A percentile compares a stretch with the other conserved stretches of the same genome.
Evolutionary conservation across 2,888 invertebrate genomes (phyloP).

Genomic region (Helleia helle): DNA sequence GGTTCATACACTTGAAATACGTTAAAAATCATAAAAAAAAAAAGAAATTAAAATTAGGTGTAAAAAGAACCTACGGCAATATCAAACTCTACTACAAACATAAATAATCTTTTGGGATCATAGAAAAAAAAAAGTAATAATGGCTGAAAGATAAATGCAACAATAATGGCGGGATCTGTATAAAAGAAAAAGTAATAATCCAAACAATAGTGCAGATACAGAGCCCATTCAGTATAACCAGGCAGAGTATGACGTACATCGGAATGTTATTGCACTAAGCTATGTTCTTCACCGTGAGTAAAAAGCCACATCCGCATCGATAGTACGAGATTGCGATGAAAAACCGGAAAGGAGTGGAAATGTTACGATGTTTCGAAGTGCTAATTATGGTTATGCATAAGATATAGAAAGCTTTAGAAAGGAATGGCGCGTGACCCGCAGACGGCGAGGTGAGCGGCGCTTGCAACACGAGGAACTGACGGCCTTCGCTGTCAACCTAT

Average conservation of each 20-base stretch:
- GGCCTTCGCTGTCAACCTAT: conserved; percentile 68
- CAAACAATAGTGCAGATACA: not conserved
- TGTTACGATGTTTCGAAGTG: conserved; percentile 41
- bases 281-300: not conserved
- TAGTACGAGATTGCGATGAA: conserved; percentile 1
- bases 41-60: too few species aligned
- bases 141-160: too few species aligned
- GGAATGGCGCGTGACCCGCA: conserved; percentile 66
- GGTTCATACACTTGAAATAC: too few species aligned
- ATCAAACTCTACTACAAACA: too few species aligned
- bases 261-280: not conserved
- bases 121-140: too few species aligned
- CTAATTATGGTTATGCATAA: conserved; percentile 21
- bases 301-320: conserved; percentile 1
- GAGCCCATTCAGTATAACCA: conserved; percentile 1
- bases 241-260: too few species aligned
- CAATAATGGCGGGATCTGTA: not conserved
- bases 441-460: conserved; percentile 40
- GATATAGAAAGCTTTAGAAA: conserved; percentile 71
- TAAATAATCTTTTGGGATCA: too few species aligned
- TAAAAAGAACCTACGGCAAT: too few species aligned
- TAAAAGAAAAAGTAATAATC: not conserved
- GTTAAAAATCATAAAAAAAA: too few species aligned
- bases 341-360: conserved; percentile 41
- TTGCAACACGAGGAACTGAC: conserved; percentile 61